A percentile compares a stretch with the other conserved stretches of the same genome.
phyloP scores from a whole-genome alignment of 2,888 invertebrate species.

The Sminthurinus aureus region DNA sequence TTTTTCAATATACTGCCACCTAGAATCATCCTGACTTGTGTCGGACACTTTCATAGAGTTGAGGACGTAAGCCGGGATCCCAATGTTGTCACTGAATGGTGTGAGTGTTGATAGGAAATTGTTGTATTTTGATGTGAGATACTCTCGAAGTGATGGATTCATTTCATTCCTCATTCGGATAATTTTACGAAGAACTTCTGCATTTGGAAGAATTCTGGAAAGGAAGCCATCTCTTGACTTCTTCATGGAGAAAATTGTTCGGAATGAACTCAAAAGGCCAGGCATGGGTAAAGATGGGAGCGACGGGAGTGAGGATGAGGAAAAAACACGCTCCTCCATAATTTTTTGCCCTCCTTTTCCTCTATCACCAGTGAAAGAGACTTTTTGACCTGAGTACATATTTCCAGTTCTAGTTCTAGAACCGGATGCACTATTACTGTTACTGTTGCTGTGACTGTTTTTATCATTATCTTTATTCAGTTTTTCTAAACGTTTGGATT shows the following conservation, averaged over 20 bases:
- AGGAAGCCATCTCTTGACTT: slow-evolving; percentile 24
- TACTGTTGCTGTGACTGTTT: too few species aligned
- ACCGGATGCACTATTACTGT: too few species aligned
- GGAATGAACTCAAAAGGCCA: slow-evolving; percentile 11
- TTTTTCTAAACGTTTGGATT: slow-evolving; percentile 14
- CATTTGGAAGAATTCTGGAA: slow-evolving; percentile 36
- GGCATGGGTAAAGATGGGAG: not conserved
- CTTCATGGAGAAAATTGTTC: slow-evolving; percentile 27
- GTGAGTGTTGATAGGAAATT: slow-evolving; percentile 52
- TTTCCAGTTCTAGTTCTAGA: too few species aligned
- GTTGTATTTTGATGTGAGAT: slow-evolving; percentile 56
- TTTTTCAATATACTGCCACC: slow-evolving; percentile 55
- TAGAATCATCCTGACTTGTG: slow-evolving; percentile 45
- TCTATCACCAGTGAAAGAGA: too few species aligned
- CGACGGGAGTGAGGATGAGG: not conserved
- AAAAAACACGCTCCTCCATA: slow-evolving; percentile 10
- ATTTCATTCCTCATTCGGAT: slow-evolving; percentile 49
- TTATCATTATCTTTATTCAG: too few species aligned
- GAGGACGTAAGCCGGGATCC: slow-evolving; percentile 54
- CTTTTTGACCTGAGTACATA: too few species aligned
- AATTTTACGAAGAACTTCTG: slow-evolving; percentile 35
- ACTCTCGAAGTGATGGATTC: slow-evolving; percentile 53
- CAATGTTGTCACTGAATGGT: slow-evolving; percentile 49
- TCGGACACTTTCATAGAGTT: slow-evolving; percentile 57
- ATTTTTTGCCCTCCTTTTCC: not conserved